Percentiles rank a stretch among this genome's conserved stretches.
Evolutionary conservation across 2,797 vertebrate species (phyloP).

Genomic region (Typhlichthys eigenmanni): DNA sequence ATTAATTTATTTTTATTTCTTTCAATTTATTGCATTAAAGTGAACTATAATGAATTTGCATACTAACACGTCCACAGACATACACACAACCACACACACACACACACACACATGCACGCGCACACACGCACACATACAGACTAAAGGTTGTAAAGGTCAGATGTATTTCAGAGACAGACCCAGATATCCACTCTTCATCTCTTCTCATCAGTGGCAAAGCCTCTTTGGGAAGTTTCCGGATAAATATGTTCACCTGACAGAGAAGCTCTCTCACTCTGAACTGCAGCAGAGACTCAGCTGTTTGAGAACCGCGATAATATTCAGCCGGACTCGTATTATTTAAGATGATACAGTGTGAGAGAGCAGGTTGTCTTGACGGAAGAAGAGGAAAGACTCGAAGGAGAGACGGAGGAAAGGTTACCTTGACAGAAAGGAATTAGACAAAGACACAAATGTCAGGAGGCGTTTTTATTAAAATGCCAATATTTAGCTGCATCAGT

Average conservation of each 20-base stretch:
- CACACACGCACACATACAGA: neutral
- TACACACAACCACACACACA: conserved; percentile 1
- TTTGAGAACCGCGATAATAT: neutral
- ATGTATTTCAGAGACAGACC: neutral
- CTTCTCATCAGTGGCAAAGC: too few species aligned
- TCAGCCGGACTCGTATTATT: neutral
- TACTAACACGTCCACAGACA: neutral
- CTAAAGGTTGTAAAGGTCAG: neutral
- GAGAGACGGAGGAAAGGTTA: conserved; percentile 71
- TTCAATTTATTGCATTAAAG: conserved; percentile 25
- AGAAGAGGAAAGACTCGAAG: conserved; percentile 52
- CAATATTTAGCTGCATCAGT: conserved; percentile 74
- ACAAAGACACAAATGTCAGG: conserved; percentile 77
- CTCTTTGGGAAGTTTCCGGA: too few species aligned
- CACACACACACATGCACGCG: too few species aligned
- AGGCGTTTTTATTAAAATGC: conserved; percentile 77
- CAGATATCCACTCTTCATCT: neutral
- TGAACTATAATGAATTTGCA: conserved; percentile 1
- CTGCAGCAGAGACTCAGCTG: too few species aligned
- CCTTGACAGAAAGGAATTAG: conserved; percentile 69
- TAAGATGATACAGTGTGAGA: conserved; percentile 26
- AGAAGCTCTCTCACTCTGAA: too few species aligned
- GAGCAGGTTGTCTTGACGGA: conserved; percentile 57
- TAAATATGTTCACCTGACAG: too few species aligned
- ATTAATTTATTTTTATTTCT: neutral